These are phyloP conservation scores for Dysidea cf. avara DNA, from an alignment of 37 sponge, comb jelly and placozoan genomes.

Conservation along the genomic window DNA sequence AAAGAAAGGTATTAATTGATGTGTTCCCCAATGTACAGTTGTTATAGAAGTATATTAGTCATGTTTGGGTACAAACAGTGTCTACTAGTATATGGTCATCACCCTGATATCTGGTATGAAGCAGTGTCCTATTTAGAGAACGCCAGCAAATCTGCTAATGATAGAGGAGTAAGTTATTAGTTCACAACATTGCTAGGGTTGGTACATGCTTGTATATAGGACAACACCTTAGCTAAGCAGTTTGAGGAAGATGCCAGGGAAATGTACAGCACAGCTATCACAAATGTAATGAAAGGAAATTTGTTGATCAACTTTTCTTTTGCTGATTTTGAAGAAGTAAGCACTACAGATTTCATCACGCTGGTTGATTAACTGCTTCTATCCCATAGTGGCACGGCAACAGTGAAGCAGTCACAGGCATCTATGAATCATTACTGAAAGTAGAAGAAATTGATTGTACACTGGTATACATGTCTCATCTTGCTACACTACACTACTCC, in stretches of 20 bases:
- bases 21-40: background rate
- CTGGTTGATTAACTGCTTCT: constrained; percentile 11
- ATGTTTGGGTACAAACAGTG: constrained; percentile 90
- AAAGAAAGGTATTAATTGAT: constrained; percentile 73
- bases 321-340: constrained; percentile 95
- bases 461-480: constrained; percentile 27
- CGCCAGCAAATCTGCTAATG: constrained; percentile 50
- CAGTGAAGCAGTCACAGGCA: constrained; percentile 31
- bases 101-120: constrained; percentile 95
- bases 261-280: constrained; percentile 71
- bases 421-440: constrained; percentile 55
- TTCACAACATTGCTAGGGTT: background rate
- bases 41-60: constrained; percentile 43
- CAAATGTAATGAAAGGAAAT: constrained; percentile 55
- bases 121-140: constrained; percentile 85
- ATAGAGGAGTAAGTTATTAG: constrained; percentile 23
- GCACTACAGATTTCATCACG: background rate
- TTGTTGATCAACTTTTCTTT: constrained; percentile 88
- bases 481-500: background rate
- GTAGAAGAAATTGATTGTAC: constrained; percentile 43
- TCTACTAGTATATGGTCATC: constrained; percentile 80
- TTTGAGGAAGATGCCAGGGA: constrained; percentile 66
- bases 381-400: constrained; percentile 12
- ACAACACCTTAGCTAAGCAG: constrained; percentile 13
- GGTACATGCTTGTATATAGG: constrained; percentile 29